Conservation (phyloP, 2,113 vertebrate genomes). For the Reinhardtius hippoglossoides region DNA sequence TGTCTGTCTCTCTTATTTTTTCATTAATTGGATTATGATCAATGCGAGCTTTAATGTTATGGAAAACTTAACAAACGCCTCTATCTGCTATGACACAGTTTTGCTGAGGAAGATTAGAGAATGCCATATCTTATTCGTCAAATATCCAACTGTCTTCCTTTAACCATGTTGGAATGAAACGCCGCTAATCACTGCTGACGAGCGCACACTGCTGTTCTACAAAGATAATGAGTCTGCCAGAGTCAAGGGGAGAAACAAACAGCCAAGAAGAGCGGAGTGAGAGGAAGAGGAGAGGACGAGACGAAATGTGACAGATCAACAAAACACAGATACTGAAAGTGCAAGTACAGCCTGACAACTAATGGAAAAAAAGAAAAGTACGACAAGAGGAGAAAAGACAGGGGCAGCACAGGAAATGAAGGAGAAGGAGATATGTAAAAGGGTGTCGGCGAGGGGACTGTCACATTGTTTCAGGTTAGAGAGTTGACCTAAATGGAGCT, state of each 20-base stretch:
- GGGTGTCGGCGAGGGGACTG: constrained; percentile 37
- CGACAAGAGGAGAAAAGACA: constrained; percentile 44
- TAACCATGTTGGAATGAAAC: constrained; percentile 74
- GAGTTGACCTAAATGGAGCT: constrained; percentile 71
- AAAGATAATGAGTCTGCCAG: constrained; percentile 81
- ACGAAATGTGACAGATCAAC: constrained; percentile 66
- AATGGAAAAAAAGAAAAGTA: constrained; percentile 20
- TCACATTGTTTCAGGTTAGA: constrained; percentile 70
- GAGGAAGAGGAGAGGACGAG: constrained; percentile 46
- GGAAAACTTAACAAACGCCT: constrained; percentile 67
- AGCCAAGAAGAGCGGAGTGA: constrained; percentile 52
- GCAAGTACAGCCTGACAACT: constrained; percentile 60
- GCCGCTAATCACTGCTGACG: constrained; percentile 79
- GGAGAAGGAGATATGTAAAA: constrained; percentile 42
- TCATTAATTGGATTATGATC: constrained; percentile 84
- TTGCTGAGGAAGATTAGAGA: constrained; percentile 72
- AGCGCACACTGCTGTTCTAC: constrained; percentile 73
- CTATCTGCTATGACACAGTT: constrained; percentile 76
- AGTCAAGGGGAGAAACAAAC: constrained; percentile 77
- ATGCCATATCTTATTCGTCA: constrained; percentile 73
- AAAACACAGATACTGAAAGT: constrained; percentile 63
- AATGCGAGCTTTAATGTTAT: constrained; percentile 77
- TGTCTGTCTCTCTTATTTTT: constrained; percentile 29
- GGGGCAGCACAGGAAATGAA: constrained; percentile 39
- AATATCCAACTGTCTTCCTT: constrained; percentile 76